Evolutionary conservation across 2,113 vertebrate genomes (phyloP), one percentile per base, ranked within the genome.

Genomic region (Gambusia affinis): DNA sequence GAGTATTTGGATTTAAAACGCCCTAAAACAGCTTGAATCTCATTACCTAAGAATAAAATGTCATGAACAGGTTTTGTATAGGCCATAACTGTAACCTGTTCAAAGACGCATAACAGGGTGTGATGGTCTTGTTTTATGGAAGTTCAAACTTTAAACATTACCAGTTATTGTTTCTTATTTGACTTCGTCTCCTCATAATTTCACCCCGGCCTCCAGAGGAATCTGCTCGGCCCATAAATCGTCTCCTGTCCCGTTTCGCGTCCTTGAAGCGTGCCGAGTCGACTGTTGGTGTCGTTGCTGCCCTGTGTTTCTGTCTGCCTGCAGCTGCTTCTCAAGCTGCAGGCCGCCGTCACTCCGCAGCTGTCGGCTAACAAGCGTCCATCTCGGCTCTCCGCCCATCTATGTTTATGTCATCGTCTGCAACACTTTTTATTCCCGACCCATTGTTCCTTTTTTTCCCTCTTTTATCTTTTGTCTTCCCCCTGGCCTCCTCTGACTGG

Each of bases 351-450:
- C 85, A 79, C 79, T 67, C 65, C 35, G 88, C 93, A 93, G 92
- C 93, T 93, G 92, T 90, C 85, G 76, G 81, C 76, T 91, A 92
- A 91, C 90, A 73, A 87, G 90, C 85, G 85, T 86, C 88, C 82
- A 87, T 82, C 86, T 91, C 83, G 70, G 83, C 71, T n/a, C 37
- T 35, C 66, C 60, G 35, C 47, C 30, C 6, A 30, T 74, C 75
- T 37, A 30, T 78, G 75, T 81, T n/a, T 0, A 60, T 33, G 44
- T 81, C 81, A 78, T 75, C 73, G 30, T 44, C 44, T 7, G 31
- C 47, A 42, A 75, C 33, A 28, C 70, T 42, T 39, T 51, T 60
- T 65, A 57, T 11, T 57, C 51, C 51, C 60, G 27, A 29, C 47
- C 30, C 22, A 29, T 31, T 24, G 35, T 74, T 29, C 19, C 42